Percentiles rank a stretch among this genome's conserved stretches.
Conservation (phyloP, 1,140 invertebrate genomes). For the Papilio xuthus region DNA sequence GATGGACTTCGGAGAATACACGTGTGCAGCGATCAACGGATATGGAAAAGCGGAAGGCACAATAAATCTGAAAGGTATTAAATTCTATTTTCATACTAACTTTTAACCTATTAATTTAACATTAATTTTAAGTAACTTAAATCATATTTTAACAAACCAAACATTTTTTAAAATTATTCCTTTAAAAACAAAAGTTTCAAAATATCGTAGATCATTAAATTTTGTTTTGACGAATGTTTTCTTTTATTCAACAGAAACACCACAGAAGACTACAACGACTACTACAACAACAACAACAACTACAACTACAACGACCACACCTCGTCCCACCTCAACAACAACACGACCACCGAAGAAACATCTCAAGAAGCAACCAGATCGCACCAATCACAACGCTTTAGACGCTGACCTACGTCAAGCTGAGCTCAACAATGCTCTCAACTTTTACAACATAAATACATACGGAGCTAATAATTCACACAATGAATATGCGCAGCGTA, state of each 20-base stretch:
- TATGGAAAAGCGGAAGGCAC: conserved; percentile 88
- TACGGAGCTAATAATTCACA: conserved; percentile 60
- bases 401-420: conserved; percentile 60
- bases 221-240: conserved; percentile 33
- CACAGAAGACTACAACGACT: conserved; percentile 68
- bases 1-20: conserved; percentile 89
- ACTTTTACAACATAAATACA: conserved; percentile 63
- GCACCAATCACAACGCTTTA: conserved; percentile 63
- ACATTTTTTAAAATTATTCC: not conserved
- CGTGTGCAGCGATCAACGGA: conserved; percentile 88
- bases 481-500: conserved; percentile 71
- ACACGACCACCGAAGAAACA: conserved; percentile 68
- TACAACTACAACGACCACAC: conserved; percentile 62
- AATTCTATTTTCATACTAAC: not conserved
- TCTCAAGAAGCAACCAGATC: conserved; percentile 64
- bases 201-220: not conserved
- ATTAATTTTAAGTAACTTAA: not conserved
- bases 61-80: conserved; percentile 83
- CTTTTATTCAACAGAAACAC: conserved; percentile 73
- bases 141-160: not conserved
- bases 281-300: conserved; percentile 71
- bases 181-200: not conserved
- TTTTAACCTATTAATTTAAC: not conserved
- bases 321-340: conserved; percentile 55
- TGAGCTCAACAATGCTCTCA: conserved; percentile 65